phyloP scores from a whole-genome alignment of 53 echinoderm and acorn worm genomes.

The Paracentrotus lividus region DNA sequence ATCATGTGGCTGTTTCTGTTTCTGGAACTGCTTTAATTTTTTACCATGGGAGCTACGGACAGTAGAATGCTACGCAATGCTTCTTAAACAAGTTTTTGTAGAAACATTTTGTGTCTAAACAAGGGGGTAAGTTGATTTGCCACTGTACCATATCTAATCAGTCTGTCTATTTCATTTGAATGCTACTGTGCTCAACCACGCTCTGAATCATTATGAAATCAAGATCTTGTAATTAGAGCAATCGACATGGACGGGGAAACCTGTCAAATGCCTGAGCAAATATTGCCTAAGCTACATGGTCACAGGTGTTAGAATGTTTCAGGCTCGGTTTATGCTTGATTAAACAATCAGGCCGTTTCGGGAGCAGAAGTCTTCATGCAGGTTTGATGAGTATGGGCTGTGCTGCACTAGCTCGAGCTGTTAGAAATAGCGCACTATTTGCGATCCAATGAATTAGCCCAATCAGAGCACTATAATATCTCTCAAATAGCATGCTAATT shows the following conservation, averaged over 20 bases:
- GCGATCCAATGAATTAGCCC: no score
- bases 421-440: no score
- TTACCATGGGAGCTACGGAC: no score
- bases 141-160: not conserved
- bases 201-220: not conserved
- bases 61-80: no score
- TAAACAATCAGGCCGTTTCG: slow-evolving; percentile 9
- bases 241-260: slow-evolving; percentile 14
- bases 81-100: no score
- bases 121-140: no score
- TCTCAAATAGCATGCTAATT: no score
- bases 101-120: no score
- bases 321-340: not conserved
- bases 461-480: no score
- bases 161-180: slow-evolving; percentile 6
- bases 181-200: not conserved
- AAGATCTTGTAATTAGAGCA: slow-evolving; percentile 17
- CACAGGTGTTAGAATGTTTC: slow-evolving; percentile 34
- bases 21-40: no score
- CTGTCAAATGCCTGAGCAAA: slow-evolving; percentile 43
- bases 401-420: no score
- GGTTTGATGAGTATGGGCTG: not conserved
- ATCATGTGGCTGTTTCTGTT: no score
- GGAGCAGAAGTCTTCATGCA: not conserved
- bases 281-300: slow-evolving; percentile 13